Evolutionary conservation across 1,140 invertebrate species (phyloP), one percentile per base, ranked within the genome.

Genomic region (Sinonovacula constricta): DNA sequence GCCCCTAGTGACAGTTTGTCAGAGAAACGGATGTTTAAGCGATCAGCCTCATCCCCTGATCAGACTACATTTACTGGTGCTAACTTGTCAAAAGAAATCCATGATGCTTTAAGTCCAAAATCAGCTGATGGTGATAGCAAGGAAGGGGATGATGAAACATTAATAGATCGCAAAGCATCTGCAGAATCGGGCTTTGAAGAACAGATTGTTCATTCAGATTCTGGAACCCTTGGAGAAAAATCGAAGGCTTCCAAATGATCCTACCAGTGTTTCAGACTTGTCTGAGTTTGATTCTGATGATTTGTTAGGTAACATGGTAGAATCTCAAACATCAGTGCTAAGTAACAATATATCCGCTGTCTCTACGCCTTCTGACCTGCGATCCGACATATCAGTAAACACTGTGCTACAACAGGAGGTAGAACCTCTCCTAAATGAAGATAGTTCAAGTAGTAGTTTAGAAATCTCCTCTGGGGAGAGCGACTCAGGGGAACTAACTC

Each of bases 141-240:
- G 39, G 54, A 66, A 30, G 56, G 60, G 4, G 51, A 68, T 49
- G 71, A 74, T 36, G 71, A 74, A 22, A 67, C 24, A 60, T 59
- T 39, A 34, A 78, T 78, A 57, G 45, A 78, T 51, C 34, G 67
- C 22, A 78, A 70, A 54, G 66, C 57, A 18, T 78, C 75, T 51
- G 78, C 83, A 18, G 83, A 84, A 31, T 84, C 83, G 24, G 83
- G 83, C 5, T 84, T 84, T 72, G 83, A 81, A 49, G 83, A 84
- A 39, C 80, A 82, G 26, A 77, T 45, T 18, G 56, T 75, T 10
- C 60, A 79, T 79, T 51, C 71, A 63, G 69, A 83, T 57, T 51
- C 75, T 72, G 67, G 83, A 67, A 65, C 62, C 56, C 34, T 77
- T 65, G n/a, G 56, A 69, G 65, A 60, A 75, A 49, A 66, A 39